phyloP scores from a whole-genome alignment of 2,113 vertebrate species.

The Pampusana beccarii region DNA sequence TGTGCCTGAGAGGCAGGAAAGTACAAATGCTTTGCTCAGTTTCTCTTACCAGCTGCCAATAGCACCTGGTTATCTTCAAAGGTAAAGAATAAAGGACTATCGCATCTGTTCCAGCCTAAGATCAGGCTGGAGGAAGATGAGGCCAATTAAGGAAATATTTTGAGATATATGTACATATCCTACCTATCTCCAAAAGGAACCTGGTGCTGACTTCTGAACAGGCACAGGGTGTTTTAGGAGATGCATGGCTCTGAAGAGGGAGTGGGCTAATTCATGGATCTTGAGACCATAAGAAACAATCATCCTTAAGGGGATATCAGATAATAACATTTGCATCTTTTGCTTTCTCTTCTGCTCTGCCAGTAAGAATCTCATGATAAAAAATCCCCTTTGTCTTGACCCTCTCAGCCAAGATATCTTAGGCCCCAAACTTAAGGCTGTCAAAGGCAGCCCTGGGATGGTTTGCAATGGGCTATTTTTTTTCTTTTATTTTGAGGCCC shows the following conservation, averaged over 20 bases:
- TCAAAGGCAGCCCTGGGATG: background rate
- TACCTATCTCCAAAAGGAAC: background rate
- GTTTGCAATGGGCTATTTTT: background rate
- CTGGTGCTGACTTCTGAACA: background rate
- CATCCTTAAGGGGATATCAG: background rate
- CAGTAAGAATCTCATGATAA: background rate
- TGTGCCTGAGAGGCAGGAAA: conserved; percentile 3
- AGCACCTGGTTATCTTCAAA: conserved; percentile 29
- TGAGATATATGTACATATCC: background rate
- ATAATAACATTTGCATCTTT: background rate
- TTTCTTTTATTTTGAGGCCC: background rate
- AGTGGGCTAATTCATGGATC: background rate
- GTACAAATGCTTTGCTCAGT: background rate
- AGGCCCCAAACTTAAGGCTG: background rate
- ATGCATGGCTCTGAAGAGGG: background rate
- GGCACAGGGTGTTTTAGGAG: background rate
- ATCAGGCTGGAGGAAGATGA: background rate
- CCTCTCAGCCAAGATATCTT: background rate
- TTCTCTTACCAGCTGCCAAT: conserved; percentile 3
- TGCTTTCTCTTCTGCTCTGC: background rate
- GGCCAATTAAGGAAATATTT: background rate
- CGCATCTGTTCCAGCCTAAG: background rate
- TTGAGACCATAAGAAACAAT: background rate
- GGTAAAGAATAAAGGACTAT: background rate
- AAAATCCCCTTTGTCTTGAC: background rate